These are phyloP conservation scores for Diacarnus erythraeanus DNA, from an alignment of 37 sponge, comb jelly and placozoan species.

Conservation along the genomic window DNA sequence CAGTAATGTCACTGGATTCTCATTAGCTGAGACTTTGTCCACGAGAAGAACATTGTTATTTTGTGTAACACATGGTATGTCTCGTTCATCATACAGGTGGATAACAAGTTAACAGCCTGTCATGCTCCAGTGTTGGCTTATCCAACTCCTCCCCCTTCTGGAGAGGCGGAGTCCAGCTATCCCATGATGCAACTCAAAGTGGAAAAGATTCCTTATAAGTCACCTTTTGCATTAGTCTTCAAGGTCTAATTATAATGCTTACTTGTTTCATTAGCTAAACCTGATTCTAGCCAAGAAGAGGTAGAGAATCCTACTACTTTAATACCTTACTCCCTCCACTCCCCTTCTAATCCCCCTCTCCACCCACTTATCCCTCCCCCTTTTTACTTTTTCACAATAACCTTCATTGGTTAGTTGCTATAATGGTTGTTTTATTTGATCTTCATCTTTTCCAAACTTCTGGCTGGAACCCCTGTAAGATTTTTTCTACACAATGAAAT, in stretches of 20 bases:
- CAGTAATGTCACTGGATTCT: no score
- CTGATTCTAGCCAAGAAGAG: background rate
- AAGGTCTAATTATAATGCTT: slow-evolving; percentile 30
- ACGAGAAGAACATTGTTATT: no score
- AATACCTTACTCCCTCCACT: background rate
- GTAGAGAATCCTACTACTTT: background rate
- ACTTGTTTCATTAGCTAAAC: no score
- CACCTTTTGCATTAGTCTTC: slow-evolving; percentile 58
- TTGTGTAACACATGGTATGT: no score
- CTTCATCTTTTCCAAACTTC: no score
- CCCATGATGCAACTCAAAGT: slow-evolving; percentile 39
- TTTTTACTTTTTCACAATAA: no score
- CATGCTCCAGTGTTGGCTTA: slow-evolving; percentile 53
- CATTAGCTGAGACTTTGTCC: no score
- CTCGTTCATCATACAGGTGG: slow-evolving; percentile 56
- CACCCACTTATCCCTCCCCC: background rate
- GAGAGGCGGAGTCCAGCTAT: slow-evolving; percentile 18
- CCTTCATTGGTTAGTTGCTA: no score
- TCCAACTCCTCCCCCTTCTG: slow-evolving; percentile 61
- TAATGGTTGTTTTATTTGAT: no score
- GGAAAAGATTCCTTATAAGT: slow-evolving; percentile 57
- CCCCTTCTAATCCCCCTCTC: background rate
- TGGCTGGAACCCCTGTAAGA: no score
- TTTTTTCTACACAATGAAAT: no score
- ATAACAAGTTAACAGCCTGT: slow-evolving; percentile 63